Evolutionary conservation across 2,113 vertebrate genomes (phyloP), one percentile per base, ranked within the genome.

Genomic region (Leiothrix lutea): DNA sequence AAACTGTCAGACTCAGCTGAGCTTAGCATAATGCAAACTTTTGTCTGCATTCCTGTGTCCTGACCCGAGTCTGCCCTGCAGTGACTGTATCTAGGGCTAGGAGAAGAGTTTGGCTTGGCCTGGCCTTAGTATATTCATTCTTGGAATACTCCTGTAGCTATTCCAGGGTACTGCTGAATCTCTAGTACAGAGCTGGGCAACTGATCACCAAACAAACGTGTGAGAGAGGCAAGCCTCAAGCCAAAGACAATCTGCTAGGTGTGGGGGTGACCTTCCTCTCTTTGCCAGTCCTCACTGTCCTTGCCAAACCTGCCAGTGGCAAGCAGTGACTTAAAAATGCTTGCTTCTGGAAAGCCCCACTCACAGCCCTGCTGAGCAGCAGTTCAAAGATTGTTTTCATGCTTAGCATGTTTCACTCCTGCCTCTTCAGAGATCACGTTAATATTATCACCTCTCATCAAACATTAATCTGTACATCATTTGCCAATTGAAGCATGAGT

Each of bases 361-460:
- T 66, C 17, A 8, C 44, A 81, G 70, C 61, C 47, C n/a, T 2
- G 5, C 62, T 45, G 40, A 90, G 35, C 31, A 38, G 42, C 54
- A 70, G 67, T 83, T 96, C 86, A 62, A 12, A 65, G 47, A 9
- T 18, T n/a, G 29, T 91, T 67, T 22, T 78, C 48, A 31, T 86
- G 90, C 62, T 92, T 62, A 47, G 72, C 75, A 24, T 58, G 61
- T 84, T 84, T 64, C 5, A 2, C 28, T 51, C 6, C 57, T 64
- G 75, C 48, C 62, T 86, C 80, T 93, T 96, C 82, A 79, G 86
- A 96, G 82, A 44, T 83, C 56, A 9, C 38, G 62, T 90, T 96
- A 80, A 86, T 97, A 72, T 79, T 86, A 79, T 73, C 82, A 67
- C 53, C 35, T 80, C 92, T 90, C 74, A 74, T 96, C 96, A 92